Percentiles rank a stretch among this genome's conserved stretches.
Evolutionary conservation across 2,113 vertebrate species (phyloP).

Genomic region (Pleuronectes platessa): DNA sequence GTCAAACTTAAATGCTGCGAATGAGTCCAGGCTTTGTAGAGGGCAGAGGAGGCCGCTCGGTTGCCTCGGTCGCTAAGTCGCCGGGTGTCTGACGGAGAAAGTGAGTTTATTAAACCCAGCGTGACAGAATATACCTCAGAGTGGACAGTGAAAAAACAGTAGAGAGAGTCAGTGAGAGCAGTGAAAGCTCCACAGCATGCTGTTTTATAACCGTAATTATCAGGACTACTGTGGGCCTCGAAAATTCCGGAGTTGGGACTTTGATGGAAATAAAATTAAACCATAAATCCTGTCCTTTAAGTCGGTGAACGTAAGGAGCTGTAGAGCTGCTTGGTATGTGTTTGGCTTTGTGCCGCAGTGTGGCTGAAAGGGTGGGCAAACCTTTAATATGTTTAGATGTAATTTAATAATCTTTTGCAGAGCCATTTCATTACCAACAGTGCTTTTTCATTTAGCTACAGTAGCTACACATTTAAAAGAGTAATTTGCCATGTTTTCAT

Average conservation of each 20-base stretch:
- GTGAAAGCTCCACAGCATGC: conserved; percentile 31
- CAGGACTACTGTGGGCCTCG: conserved; percentile 3
- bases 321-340: not conserved
- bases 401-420: conserved; percentile 2
- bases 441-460: not conserved
- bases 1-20: conserved; percentile 59
- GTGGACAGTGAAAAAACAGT: conserved; percentile 14
- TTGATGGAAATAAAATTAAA: conserved; percentile 24
- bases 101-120: conserved; percentile 45
- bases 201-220: conserved; percentile 47
- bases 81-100: conserved; percentile 40
- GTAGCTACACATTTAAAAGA: no score
- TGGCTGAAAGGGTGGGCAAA: not conserved
- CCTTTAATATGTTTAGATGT: not conserved
- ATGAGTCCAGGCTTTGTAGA: conserved; percentile 51
- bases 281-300: conserved; percentile 9
- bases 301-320: conserved; percentile 4
- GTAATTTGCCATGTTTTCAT: no score
- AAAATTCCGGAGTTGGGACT: conserved; percentile 23
- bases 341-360: conserved; percentile 4
- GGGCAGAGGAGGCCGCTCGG: conserved; percentile 55
- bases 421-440: not conserved
- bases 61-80: conserved; percentile 53
- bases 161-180: conserved; percentile 14
- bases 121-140: conserved; percentile 14